phyloP scores from a whole-genome alignment of 2,888 invertebrate genomes.

The Leucoptera coffeella region DNA sequence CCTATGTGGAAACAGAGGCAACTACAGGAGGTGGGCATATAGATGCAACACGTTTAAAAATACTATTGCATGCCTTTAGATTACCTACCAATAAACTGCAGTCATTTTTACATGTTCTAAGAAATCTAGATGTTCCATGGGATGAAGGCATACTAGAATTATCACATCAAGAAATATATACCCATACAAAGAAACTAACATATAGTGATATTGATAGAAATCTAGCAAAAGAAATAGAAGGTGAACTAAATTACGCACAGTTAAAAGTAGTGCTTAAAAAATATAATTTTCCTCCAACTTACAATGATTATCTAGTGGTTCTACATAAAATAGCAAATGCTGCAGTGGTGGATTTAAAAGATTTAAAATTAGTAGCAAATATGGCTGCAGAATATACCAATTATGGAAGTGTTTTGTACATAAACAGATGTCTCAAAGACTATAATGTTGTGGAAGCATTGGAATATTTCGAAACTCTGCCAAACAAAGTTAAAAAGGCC shows the following conservation, averaged over 20 bases:
- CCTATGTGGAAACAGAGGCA: conserved; percentile 36
- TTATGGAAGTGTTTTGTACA: conserved; percentile 26
- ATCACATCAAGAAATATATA: too few relatives aligned
- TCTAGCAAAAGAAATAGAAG: conserved; percentile 30
- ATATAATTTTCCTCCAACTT: conserved; percentile 33
- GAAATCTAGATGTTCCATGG: conserved; percentile 42
- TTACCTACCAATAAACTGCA: conserved; percentile 25
- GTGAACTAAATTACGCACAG: conserved; percentile 35
- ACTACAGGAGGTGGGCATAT: conserved; percentile 30
- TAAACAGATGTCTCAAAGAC: conserved; percentile 28
- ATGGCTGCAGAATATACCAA: conserved; percentile 20
- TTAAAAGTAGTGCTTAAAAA: conserved; percentile 39
- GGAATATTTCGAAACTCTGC: conserved; percentile 21
- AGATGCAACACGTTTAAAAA: conserved; percentile 27
- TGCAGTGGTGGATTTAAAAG: conserved; percentile 21
- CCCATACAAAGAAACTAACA: too few relatives aligned
- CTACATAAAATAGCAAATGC: conserved; percentile 28
- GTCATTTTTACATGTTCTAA: conserved; percentile 33
- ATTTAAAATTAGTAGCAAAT: conserved; percentile 24
- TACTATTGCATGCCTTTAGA: conserved; percentile 27
- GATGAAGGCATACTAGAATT: conserved; percentile 17
- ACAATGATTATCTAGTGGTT: conserved; percentile 28
- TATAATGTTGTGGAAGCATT: conserved; percentile 29
- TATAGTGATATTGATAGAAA: conserved; percentile 22
- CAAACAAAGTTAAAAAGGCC: conserved; percentile 18